Conservation (phyloP, 2,888 invertebrate species). For the Ochropleura leucogaster region DNA sequence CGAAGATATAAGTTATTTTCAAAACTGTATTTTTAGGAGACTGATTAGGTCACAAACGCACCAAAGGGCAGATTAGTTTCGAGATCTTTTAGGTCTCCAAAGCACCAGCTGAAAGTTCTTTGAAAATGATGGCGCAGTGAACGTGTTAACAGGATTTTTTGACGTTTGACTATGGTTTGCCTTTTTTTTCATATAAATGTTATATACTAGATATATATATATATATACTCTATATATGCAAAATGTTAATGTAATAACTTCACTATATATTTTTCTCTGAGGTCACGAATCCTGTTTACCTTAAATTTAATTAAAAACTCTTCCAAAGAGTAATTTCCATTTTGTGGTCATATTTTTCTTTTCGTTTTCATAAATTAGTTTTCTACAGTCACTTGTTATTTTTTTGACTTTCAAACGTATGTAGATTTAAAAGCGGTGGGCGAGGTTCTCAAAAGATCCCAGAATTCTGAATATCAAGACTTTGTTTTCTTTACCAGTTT, state of each 20-base stretch:
- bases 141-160: no score
- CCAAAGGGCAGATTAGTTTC: no score
- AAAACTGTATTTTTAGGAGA: no score
- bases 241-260: neutral
- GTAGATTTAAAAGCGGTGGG: neutral
- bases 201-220: neutral
- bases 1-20: no score
- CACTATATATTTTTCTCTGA: neutral
- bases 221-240: neutral
- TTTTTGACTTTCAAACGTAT: neutral
- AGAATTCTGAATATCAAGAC: neutral
- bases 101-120: no score
- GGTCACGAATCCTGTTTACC: neutral
- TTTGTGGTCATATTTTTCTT: neutral
- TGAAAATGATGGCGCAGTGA: no score
- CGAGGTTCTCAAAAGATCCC: neutral
- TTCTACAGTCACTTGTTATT: neutral
- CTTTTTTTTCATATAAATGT: neutral
- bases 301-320: conserved; percentile 4
- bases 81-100: no score
- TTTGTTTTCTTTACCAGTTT: neutral
- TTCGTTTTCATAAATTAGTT: neutral
- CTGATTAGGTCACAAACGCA: no score
- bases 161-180: no score
- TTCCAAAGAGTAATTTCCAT: neutral